Evolutionary conservation across 2,113 vertebrate genomes (phyloP).

Genomic region (Halcyon malimbica): DNA sequence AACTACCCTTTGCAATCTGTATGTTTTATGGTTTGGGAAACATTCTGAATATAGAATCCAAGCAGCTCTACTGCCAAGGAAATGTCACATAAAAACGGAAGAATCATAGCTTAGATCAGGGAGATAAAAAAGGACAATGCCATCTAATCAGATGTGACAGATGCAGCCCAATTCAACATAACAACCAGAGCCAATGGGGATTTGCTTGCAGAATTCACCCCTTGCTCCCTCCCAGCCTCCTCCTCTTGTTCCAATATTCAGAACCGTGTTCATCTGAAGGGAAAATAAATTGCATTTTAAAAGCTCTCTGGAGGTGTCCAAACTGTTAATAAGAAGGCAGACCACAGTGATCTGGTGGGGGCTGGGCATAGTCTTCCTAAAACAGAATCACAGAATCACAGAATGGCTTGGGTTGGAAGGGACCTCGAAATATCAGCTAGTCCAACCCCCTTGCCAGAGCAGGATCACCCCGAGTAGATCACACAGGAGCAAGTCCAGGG

Average conservation of each 20-base stretch:
- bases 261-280: background rate
- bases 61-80: conserved; percentile 45
- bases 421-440: no score
- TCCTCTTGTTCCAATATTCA: background rate
- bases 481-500: no score
- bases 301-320: background rate
- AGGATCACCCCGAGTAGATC: no score
- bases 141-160: conserved; percentile 63
- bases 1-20: conserved; percentile 58
- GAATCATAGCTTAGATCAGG: conserved; percentile 51
- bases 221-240: background rate
- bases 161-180: conserved; percentile 15
- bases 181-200: background rate
- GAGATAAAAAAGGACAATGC: conserved; percentile 63
- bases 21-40: conserved; percentile 36
- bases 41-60: conserved; percentile 34
- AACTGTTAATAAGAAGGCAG: background rate
- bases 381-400: no score
- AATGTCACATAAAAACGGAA: conserved; percentile 58
- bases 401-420: no score
- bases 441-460: no score
- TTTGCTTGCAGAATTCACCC: background rate
- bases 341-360: no score
- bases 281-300: background rate
- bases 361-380: no score